Conservation (phyloP, 2,888 invertebrate genomes). For the Argyra leucocephala region DNA sequence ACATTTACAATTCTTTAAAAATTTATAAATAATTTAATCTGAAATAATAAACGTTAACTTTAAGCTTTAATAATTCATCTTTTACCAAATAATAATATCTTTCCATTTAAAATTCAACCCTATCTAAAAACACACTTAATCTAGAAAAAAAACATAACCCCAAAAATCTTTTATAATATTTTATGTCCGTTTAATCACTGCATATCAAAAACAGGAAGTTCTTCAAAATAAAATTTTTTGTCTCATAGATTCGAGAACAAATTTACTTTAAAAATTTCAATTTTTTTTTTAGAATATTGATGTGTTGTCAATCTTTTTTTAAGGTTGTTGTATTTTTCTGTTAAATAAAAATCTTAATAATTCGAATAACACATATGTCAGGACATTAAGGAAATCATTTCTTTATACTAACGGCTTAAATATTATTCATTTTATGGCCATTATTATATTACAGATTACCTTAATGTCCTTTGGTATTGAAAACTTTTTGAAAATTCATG, state of each 20-base stretch:
- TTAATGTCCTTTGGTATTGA: neutral
- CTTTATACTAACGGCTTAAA: neutral
- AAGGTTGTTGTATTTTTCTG: neutral
- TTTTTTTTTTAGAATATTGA: neutral
- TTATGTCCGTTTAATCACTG: neutral
- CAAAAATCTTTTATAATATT: neutral
- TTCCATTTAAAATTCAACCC: no score
- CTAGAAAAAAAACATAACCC: no score
- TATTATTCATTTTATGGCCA: neutral
- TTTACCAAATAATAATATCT: no score
- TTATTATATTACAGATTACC: neutral
- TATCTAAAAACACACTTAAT: no score
- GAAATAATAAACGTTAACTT: no score
- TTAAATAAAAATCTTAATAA: neutral
- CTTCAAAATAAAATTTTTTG: neutral
- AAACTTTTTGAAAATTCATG: neutral
- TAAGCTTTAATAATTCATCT: no score
- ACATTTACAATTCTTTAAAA: no score
- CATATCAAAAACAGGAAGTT: neutral
- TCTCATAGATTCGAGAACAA: no score
- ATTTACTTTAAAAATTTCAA: no score
- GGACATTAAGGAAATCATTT: conserved; percentile 1
- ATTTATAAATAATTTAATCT: no score
- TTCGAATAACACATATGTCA: neutral
- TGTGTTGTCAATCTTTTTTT: neutral